These are phyloP conservation scores for Catalaphyllia jardinei DNA, from an alignment of 64 coral and sea anemone species.

Conservation along the genomic window DNA sequence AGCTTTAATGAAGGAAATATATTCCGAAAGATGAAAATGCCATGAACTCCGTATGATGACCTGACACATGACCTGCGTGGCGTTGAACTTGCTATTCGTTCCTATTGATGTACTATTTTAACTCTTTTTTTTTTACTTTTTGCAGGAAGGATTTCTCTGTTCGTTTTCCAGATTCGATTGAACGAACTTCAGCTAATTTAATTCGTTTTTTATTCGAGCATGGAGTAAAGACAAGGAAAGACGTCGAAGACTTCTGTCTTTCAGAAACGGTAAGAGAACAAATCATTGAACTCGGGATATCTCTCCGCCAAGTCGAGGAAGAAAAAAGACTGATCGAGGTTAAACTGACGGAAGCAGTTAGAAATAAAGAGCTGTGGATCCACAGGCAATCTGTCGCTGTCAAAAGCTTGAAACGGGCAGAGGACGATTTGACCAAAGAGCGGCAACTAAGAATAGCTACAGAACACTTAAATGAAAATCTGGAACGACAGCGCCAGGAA, in stretches of 20 bases:
- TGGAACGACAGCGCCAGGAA: not conserved
- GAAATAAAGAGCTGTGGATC: not conserved
- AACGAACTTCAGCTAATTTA: slow-evolving; percentile 38
- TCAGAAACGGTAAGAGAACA: not conserved
- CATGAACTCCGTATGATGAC: not conserved
- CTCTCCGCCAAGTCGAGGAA: slow-evolving; percentile 13
- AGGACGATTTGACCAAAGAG: not conserved
- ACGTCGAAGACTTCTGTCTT: not conserved
- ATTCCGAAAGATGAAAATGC: not conserved
- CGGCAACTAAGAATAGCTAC: not conserved
- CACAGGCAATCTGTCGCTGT: not conserved
- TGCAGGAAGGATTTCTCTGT: slow-evolving; percentile 54
- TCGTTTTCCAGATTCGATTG: slow-evolving; percentile 36
- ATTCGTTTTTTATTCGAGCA: slow-evolving; percentile 45
- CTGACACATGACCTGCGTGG: not conserved
- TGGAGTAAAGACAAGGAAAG: slow-evolving; percentile 41
- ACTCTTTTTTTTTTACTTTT: not conserved
- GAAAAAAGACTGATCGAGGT: slow-evolving; percentile 26
- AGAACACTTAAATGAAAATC: not conserved
- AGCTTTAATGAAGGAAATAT: not conserved
- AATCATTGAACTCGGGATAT: slow-evolving; percentile 17
- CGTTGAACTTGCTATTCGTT: not conserved
- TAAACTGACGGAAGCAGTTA: not conserved
- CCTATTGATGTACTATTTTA: no score
- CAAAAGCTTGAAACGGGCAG: not conserved